Conservation (phyloP, 2,888 invertebrate species). For the Aplocera efformata region DNA sequence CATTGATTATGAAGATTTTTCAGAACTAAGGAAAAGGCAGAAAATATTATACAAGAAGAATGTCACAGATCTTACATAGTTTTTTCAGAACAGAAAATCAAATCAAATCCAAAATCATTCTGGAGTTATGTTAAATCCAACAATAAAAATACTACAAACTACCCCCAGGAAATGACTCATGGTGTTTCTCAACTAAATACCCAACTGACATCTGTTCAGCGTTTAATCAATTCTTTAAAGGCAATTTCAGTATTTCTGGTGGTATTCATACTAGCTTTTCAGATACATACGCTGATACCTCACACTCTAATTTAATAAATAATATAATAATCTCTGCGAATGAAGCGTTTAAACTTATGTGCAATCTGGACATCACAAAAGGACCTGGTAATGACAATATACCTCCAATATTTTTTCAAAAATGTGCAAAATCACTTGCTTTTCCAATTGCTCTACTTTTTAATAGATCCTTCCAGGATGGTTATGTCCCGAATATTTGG, state of each 20-base stretch:
- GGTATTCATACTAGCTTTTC: background rate
- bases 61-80: background rate
- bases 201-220: background rate
- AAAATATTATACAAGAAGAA: background rate
- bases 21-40: background rate
- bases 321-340: background rate
- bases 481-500: constrained; percentile 8
- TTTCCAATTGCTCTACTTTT: background rate
- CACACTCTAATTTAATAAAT: background rate
- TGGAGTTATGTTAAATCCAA: constrained; percentile 1
- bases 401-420: background rate
- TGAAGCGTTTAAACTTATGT: background rate
- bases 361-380: background rate
- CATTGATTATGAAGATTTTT: background rate
- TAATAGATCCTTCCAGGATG: constrained; percentile 1
- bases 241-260: background rate
- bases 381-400: background rate
- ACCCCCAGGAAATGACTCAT: background rate
- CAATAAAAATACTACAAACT: background rate
- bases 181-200: background rate
- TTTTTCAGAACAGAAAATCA: background rate
- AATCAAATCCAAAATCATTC: background rate
- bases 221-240: background rate
- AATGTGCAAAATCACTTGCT: background rate
- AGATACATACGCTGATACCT: background rate